phyloP scores from a whole-genome alignment of 2,113 vertebrate genomes.

The Canis aureus region DNA sequence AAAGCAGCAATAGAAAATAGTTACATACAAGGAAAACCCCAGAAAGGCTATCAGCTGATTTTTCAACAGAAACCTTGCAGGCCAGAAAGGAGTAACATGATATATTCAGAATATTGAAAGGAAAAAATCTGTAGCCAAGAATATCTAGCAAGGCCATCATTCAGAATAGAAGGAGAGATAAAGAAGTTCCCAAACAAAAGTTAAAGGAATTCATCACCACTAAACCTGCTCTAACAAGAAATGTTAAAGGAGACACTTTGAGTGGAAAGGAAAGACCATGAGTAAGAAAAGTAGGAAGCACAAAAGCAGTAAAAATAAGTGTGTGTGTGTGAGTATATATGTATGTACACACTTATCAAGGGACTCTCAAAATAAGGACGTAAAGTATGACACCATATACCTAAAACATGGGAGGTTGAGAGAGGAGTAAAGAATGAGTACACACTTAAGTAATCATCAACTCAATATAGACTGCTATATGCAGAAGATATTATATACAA shows the following conservation, averaged over 20 bases:
- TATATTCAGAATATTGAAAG: not conserved
- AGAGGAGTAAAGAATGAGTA: not conserved
- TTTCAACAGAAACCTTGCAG: not conserved
- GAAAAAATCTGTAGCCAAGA: not conserved
- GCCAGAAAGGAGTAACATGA: not conserved
- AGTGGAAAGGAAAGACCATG: not conserved
- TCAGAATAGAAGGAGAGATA: not conserved
- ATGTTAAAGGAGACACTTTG: not conserved
- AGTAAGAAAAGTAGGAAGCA: not conserved
- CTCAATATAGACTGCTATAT: not conserved
- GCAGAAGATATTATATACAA: not conserved
- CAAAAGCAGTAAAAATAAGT: not conserved
- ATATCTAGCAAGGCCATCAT: not conserved
- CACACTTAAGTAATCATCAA: not conserved
- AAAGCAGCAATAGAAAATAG: not conserved
- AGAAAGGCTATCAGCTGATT: not conserved
- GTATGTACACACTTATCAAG: not conserved
- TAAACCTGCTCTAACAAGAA: not conserved
- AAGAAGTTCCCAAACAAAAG: not conserved
- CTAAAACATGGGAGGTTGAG: not conserved
- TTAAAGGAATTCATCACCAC: not conserved
- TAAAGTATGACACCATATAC: not conserved
- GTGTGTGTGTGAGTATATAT: not conserved
- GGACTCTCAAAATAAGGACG: not conserved
- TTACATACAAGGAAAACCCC: not conserved